A percentile compares a stretch with the other conserved stretches of the same genome.
Evolutionary conservation across 2,888 invertebrate species (phyloP).

Genomic region (Anarsia innoxiella): DNA sequence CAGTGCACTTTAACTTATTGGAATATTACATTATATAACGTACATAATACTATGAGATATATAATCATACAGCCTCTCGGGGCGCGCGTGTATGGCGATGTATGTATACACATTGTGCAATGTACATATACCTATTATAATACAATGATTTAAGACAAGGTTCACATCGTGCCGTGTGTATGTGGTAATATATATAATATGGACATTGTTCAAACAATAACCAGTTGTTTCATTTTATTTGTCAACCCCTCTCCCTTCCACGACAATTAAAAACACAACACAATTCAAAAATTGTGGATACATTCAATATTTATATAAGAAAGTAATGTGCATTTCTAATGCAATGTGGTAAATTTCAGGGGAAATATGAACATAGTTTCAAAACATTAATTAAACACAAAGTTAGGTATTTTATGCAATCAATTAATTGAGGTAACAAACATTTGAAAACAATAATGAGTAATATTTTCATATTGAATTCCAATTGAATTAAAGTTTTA

Average conservation of each 20-base stretch:
- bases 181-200: conserved; percentile 91
- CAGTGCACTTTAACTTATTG: conserved; percentile 76
- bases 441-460: too few species aligned
- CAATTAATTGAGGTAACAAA: too few species aligned
- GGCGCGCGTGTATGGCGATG: conserved; percentile 80
- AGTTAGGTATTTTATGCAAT: too few species aligned
- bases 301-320: too few species aligned
- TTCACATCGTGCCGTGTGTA: conserved; percentile 94
- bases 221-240: conserved; percentile 67
- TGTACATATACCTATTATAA: conserved; percentile 83
- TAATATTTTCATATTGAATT: too few species aligned
- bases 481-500: too few species aligned
- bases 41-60: conserved; percentile 75
- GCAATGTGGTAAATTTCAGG: too few species aligned
- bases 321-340: too few species aligned
- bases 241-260: not conserved
- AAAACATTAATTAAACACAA: too few species aligned
- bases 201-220: conserved; percentile 90
- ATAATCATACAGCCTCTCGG: conserved; percentile 76
- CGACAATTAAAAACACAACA: not conserved
- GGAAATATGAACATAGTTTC: too few species aligned
- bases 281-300: too few species aligned
- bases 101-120: conserved; percentile 82
- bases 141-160: conserved; percentile 88
- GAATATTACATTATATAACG: conserved; percentile 75